Evolutionary conservation across 2,113 vertebrate species (phyloP), one percentile per base, ranked within the genome.

Genomic region (Solenodon paradoxus): DNA sequence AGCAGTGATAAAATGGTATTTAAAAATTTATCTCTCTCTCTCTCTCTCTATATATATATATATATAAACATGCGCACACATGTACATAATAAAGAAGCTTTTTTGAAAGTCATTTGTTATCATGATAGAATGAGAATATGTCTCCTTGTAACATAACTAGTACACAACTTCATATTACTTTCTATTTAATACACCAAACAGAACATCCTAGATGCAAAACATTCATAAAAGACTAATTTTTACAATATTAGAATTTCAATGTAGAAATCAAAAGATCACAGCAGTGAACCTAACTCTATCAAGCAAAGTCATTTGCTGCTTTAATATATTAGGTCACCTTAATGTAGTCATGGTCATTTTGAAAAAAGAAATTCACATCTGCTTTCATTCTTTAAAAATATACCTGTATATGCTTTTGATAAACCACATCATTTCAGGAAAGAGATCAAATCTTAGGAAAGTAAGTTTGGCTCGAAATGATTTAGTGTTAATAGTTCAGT

Each of bases 381-480:
- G 40, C 17, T 93, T 86, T 80, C 30, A 16, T 69, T 57, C 1
- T 66, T 81, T 19, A 42, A 42, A 95, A 79, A 20, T 9, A 2
- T n/a, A 40, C 0, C 30, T 94, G 71, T 86, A 79, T 92, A 87
- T 77, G 35, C 55, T 80, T 85, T 91, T 59, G 20, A 90, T 42
- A 64, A 89, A 20, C 32, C 22, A 22, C 17, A 55, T 90, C 61
- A 92, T 87, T 78, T 95, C 38, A 63, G 9, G 85, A 61, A 96
- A 94, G 30, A 93, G 72, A 96, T 97, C 47, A 83, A 88, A 88
- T 79, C 59, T 94, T 88, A 35, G 35, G 59, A 85, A 90, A 63
- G 8, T 28, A 85, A 89, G 42, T 16, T 86, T 96, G 74, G 83
- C 85, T 77, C 3, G 59, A 28, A 97, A 93, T 79, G 96, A 78